Base-by-base conservation (phyloP, 2,888 invertebrate species). In the Sminthurinus aureus region DNA sequence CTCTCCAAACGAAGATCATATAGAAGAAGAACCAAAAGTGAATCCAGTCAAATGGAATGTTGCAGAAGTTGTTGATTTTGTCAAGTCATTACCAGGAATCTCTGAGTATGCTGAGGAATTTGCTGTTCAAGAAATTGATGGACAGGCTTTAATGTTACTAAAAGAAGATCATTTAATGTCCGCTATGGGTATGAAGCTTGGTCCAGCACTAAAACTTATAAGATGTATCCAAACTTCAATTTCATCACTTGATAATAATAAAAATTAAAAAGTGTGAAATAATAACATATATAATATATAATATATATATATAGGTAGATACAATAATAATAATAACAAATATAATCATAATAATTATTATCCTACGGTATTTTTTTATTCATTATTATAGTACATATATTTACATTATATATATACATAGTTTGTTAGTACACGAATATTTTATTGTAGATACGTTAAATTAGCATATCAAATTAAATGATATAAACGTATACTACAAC, bases 121-220 rank as follows among this genome's bases (percentile, higher is more conserved):
- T 91, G 93, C 95, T 15, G 94, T 95, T 89, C 98, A 98, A 91
- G 98, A 98, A 91, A 98, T 98, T 88, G 98, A 98, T 89, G 98
- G 98, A 0, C 97, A 98, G 90, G 98, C 98, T 0, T 91, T 98
- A 85, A 93, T 98, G 91, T 92, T 98, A 81, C 93, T 98, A 80
- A 96, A 96, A 89, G 97, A 97, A 87, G 98, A 98, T 89, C 98
- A 98, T 91, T 92, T 98, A 52, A 98, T 98, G 91, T 95, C 95
- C 87, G 96, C 97, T 11, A 96, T 98, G 93, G 95, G 94, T 84
- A 98, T 98, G 94, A 98, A 98, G 90, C 92, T 98, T 24, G 98
- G 98, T 0, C 98, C 98, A 0, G 98, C 98, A 0, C 92, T 98
- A 81, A 98, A 98, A 91, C 97, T 98, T n/a, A 67, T 67, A 67